phyloP scores from a whole-genome alignment of 1,140 invertebrate species.

The Oedothorax gibbosus region DNA sequence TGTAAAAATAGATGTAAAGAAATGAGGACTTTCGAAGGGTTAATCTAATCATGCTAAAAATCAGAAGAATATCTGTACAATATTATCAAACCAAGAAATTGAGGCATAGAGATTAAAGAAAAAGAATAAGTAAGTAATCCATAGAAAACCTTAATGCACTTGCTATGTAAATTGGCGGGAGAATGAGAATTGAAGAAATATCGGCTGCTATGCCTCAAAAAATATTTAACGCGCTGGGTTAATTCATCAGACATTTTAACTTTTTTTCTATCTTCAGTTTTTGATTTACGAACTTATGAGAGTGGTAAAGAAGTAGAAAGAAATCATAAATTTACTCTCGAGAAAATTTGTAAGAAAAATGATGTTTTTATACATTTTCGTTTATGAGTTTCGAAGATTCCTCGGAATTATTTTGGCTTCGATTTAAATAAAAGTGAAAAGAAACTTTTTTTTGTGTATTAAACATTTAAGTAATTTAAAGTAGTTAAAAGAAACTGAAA shows the following conservation, averaged over 20 bases:
- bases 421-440: neutral
- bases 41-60: neutral
- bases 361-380: neutral
- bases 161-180: conserved; percentile 43
- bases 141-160: conserved; percentile 38
- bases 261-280: conserved; percentile 18
- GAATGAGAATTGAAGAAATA: conserved; percentile 51
- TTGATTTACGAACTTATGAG: neutral
- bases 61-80: too few relatives aligned
- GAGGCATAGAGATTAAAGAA: too few relatives aligned
- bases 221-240: conserved; percentile 33
- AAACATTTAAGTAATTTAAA: too few relatives aligned
- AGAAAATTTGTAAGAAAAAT: neutral
- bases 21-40: neutral
- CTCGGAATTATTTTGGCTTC: neutral
- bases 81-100: too few relatives aligned
- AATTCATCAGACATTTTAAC: conserved; percentile 28
- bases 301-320: neutral
- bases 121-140: conserved; percentile 20
- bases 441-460: too few relatives aligned
- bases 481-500: too few relatives aligned
- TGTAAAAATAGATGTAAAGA: neutral
- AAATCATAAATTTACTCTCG: neutral
- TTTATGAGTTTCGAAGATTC: neutral
- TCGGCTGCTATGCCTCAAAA: conserved; percentile 38